Evolutionary conservation across 2,888 invertebrate species (phyloP).

Genomic region (Octonoba sinensis): DNA sequence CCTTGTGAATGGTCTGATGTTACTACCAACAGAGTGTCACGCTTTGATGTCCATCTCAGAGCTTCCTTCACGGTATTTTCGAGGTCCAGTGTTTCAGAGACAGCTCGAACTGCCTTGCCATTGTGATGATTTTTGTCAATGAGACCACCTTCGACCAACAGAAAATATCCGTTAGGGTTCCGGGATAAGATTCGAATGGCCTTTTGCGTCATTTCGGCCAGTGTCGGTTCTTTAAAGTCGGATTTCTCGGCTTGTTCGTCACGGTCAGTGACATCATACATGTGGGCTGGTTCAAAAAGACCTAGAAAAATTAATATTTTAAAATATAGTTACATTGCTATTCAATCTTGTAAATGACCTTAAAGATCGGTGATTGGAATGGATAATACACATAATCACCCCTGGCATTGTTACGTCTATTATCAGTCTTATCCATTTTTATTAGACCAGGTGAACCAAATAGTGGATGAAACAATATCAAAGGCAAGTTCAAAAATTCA

Average conservation of each 20-base stretch:
- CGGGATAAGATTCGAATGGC: slow-evolving; percentile 81
- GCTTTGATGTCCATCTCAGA: slow-evolving; percentile 78
- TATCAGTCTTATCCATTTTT: no score
- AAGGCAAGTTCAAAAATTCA: no score
- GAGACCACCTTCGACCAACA: slow-evolving; percentile 76
- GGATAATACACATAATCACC: no score
- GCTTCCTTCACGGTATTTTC: slow-evolving; percentile 82
- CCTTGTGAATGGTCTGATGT: slow-evolving; percentile 87
- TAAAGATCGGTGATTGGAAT: no score
- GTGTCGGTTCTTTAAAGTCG: slow-evolving; percentile 76
- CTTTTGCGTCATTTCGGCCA: slow-evolving; percentile 84
- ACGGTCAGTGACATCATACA: slow-evolving; percentile 79
- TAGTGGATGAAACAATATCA: no score
- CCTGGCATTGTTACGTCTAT: no score
- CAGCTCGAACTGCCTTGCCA: slow-evolving; percentile 83
- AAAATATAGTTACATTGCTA: no score
- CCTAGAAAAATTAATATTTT: slow-evolving; percentile 73
- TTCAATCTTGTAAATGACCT: no score
- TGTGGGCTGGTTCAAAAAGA: slow-evolving; percentile 78
- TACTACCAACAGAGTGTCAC: slow-evolving; percentile 78
- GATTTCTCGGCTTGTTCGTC: slow-evolving; percentile 73
- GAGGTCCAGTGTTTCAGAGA: slow-evolving; percentile 79
- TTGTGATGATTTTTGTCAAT: slow-evolving; percentile 80
- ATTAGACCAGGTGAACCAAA: no score
- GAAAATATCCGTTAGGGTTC: slow-evolving; percentile 79